phyloP scores from a whole-genome alignment of 2,888 invertebrate species.

The Pomacea canaliculata region DNA sequence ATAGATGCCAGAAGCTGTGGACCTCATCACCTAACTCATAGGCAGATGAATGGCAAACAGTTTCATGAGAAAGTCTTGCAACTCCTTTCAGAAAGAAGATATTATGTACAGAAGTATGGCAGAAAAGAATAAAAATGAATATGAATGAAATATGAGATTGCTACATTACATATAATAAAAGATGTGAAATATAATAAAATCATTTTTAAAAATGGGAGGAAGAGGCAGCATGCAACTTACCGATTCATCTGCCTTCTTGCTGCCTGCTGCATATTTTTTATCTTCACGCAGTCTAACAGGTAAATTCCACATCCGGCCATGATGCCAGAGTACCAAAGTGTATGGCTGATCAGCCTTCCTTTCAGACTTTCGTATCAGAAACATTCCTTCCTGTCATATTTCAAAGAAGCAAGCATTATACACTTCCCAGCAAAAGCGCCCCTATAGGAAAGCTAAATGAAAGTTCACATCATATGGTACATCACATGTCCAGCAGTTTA shows the following conservation, averaged over 20 bases:
- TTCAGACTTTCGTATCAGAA: constrained; percentile 43
- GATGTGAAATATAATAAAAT: no score
- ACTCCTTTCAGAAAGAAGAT: no score
- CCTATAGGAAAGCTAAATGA: neutral
- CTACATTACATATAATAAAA: no score
- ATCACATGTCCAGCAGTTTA: neutral
- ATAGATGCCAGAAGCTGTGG: no score
- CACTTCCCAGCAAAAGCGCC: neutral
- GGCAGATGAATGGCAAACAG: no score
- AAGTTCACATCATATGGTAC: neutral
- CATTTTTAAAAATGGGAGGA: no score
- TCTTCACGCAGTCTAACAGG: constrained; percentile 39
- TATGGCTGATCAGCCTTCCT: constrained; percentile 41
- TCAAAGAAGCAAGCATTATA: constrained; percentile 1
- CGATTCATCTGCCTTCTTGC: constrained; percentile 38
- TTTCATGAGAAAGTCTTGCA: no score
- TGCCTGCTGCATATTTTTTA: constrained; percentile 41
- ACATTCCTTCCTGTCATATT: constrained; percentile 46
- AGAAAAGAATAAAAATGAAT: no score
- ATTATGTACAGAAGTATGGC: no score
- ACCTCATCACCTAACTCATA: no score
- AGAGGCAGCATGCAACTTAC: constrained; percentile 26
- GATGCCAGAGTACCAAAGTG: constrained; percentile 43
- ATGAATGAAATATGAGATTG: no score
- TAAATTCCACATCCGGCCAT: constrained; percentile 42